phyloP scores from a whole-genome alignment of 2,113 vertebrate species.

The Dasyurus viverrinus region DNA sequence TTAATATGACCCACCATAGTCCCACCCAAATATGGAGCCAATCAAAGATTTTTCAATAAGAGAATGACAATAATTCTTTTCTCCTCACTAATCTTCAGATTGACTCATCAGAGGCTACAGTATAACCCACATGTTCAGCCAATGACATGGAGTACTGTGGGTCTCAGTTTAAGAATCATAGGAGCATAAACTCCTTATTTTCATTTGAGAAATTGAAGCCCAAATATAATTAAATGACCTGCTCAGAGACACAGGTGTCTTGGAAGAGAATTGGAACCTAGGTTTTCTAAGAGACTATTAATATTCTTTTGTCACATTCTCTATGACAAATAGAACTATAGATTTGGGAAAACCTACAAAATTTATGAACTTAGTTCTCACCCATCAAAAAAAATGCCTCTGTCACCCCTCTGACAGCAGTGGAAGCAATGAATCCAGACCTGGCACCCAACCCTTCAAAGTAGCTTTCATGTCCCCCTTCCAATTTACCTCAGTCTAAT shows the following conservation, averaged over 20 bases:
- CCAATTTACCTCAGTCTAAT: not conserved
- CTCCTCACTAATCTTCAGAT: not conserved
- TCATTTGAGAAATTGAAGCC: not conserved
- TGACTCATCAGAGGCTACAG: not conserved
- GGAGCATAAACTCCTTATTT: not conserved
- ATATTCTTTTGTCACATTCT: not conserved
- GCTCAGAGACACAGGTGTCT: not conserved
- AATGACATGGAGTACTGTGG: not conserved
- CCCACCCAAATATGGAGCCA: not conserved
- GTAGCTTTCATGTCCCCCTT: not conserved
- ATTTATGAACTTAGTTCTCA: not conserved
- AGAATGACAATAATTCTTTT: not conserved
- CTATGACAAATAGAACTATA: not conserved
- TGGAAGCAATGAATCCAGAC: not conserved
- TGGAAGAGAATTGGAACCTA: not conserved
- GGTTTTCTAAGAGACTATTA: not conserved
- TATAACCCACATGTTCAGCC: not conserved
- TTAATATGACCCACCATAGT: not conserved
- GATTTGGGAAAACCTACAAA: not conserved
- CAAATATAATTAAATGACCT: not conserved
- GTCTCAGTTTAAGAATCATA: not conserved
- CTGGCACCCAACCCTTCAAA: not conserved
- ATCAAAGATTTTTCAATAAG: not conserved
- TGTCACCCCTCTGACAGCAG: not conserved
- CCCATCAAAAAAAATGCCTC: not conserved